Percentiles rank a stretch among this genome's conserved stretches.
Conservation (phyloP, 2,113 vertebrate species). For the Cranoglanis bouderius region DNA sequence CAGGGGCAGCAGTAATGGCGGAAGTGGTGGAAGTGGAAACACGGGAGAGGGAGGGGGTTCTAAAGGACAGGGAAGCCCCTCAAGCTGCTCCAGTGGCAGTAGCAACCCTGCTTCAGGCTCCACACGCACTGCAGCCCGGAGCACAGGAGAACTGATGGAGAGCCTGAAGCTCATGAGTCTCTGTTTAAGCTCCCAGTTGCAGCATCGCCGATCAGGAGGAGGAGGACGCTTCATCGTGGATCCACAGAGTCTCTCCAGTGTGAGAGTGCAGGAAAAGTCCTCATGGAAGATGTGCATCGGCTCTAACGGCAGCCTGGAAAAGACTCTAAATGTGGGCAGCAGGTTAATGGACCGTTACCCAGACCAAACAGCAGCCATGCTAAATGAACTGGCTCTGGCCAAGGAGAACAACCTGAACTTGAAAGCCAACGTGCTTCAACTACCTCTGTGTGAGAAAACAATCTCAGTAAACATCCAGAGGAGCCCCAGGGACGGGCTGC, state of each 20-base stretch:
- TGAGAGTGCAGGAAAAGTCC: conserved; percentile 90
- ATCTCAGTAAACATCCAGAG: conserved; percentile 98
- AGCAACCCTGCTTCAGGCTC: conserved; percentile 74
- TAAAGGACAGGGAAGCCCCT: conserved; percentile 78
- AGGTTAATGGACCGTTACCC: conserved; percentile 74
- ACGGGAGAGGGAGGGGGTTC: conserved; percentile 70
- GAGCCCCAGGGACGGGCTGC: conserved; percentile 86
- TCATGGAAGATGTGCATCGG: conserved; percentile 91
- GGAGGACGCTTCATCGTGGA: conserved; percentile 81
- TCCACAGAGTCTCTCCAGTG: conserved; percentile 82
- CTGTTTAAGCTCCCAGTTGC: conserved; percentile 88
- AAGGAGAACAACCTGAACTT: conserved; percentile 83
- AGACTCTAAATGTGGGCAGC: conserved; percentile 36
- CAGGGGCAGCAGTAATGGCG: conserved; percentile 76
- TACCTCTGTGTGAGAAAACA: conserved; percentile 98
- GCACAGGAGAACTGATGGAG: conserved; percentile 85
- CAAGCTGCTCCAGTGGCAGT: conserved; percentile 74
- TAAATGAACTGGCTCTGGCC: conserved; percentile 78
- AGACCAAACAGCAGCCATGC: conserved; percentile 75
- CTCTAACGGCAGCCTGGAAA: conserved; percentile 73
- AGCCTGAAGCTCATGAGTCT: conserved; percentile 93
- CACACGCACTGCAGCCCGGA: conserved; percentile 73
- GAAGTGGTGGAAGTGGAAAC: conserved; percentile 74
- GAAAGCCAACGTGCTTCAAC: conserved; percentile 90
- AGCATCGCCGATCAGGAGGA: conserved; percentile 64